Percentiles rank a stretch among this genome's conserved stretches.
phyloP scores from a whole-genome alignment of 1,140 invertebrate species.

The Mamestra configurata region DNA sequence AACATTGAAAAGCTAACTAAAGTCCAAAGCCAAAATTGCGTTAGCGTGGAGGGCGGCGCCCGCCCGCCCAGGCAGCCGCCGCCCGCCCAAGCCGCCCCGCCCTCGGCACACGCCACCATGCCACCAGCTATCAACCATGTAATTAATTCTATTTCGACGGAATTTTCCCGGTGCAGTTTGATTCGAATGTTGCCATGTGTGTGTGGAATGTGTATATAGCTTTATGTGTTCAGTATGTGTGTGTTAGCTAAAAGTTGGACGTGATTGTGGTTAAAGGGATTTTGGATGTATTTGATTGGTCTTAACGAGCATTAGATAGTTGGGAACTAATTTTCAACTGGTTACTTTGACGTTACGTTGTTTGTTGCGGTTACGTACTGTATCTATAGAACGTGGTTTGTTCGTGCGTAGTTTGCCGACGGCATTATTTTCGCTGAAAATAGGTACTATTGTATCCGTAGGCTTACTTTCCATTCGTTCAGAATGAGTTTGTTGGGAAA shows the following conservation, averaged over 20 bases:
- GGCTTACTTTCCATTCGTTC: too few relatives aligned
- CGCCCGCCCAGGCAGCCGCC: conserved; percentile 42
- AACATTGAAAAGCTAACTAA: conserved; percentile 48
- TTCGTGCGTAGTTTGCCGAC: too few relatives aligned
- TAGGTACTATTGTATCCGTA: too few relatives aligned
- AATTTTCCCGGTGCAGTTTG: conserved; percentile 56
- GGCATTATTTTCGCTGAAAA: too few relatives aligned
- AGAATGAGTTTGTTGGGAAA: too few relatives aligned
- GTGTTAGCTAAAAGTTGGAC: not conserved
- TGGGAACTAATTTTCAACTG: not conserved
- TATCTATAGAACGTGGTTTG: too few relatives aligned
- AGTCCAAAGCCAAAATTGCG: conserved; percentile 58
- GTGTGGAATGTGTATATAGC: conserved; percentile 30
- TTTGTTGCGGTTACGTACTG: too few relatives aligned
- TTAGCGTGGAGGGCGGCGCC: conserved; percentile 50
- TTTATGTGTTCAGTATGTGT: not conserved
- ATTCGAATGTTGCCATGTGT: conserved; percentile 38
- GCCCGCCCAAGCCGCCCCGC: conserved; percentile 45
- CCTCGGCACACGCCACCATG: conserved; percentile 13
- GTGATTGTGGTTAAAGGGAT: not conserved
- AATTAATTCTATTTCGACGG: conserved; percentile 71
- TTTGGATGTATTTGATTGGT: not conserved
- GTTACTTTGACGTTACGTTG: too few relatives aligned
- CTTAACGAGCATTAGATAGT: not conserved
- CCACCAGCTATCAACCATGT: conserved; percentile 53